Evolutionary conservation across 2,797 vertebrate species (phyloP).

Genomic region (Eulemur rubriventer): DNA sequence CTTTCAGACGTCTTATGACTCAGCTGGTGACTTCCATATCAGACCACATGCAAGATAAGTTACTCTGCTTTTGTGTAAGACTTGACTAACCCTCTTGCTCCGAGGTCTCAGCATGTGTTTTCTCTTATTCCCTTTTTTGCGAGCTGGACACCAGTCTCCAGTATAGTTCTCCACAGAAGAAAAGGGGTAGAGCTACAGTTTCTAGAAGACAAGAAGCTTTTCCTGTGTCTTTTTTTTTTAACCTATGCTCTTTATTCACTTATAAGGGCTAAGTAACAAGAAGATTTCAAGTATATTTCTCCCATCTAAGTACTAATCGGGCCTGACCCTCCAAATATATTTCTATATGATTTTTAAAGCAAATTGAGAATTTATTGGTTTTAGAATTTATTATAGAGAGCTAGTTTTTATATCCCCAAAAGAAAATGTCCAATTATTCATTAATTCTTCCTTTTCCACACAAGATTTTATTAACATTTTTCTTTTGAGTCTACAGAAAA

Average conservation of each 20-base stretch:
- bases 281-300: background rate
- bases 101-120: background rate
- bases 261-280: background rate
- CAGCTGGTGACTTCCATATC: background rate
- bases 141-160: background rate
- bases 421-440: background rate
- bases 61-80: background rate
- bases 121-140: background rate
- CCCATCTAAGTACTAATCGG: no score
- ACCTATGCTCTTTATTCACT: background rate
- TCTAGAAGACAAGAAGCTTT: background rate
- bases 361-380: background rate
- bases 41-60: background rate
- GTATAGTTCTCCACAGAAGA: background rate
- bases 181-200: background rate
- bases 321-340: background rate
- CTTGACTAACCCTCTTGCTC: background rate
- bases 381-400: background rate
- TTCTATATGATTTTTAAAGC: constrained; percentile 49
- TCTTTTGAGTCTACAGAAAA: background rate
- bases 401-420: constrained; percentile 7
- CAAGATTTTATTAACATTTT: background rate
- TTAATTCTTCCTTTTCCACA: background rate
- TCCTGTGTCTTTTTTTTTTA: background rate
- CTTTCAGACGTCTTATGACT: background rate